Percentiles rank a stretch among this genome's conserved stretches.
These are phyloP conservation scores for Nemoura dubitans DNA, from an alignment of 2,888 invertebrate genomes.

Conservation along the genomic window DNA sequence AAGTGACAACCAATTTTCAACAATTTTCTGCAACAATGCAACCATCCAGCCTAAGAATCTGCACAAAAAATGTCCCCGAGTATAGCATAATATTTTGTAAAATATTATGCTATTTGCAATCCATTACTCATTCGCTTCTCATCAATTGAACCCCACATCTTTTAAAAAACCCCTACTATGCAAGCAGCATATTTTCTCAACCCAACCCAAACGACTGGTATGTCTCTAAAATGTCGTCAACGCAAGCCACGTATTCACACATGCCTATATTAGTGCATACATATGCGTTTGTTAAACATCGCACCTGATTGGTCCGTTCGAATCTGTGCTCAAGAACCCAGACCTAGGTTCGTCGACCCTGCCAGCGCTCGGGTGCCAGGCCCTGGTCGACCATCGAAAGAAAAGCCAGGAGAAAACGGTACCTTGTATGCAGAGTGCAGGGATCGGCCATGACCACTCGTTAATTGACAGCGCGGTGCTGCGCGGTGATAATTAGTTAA, in stretches of 20 bases:
- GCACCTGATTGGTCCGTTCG: not conserved
- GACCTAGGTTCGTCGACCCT: slow-evolving; percentile 7
- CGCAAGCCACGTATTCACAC: not conserved
- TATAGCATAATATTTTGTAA: too few relatives aligned
- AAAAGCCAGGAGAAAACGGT: not conserved
- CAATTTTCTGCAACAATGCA: too few relatives aligned
- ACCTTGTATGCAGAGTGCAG: slow-evolving; percentile 12
- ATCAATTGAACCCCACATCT: too few relatives aligned
- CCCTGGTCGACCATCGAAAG: not conserved
- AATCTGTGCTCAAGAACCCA: slow-evolving; percentile 1
- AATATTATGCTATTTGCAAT: too few relatives aligned
- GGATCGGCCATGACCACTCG: not conserved
- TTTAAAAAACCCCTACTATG: too few relatives aligned
- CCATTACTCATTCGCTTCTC: too few relatives aligned
- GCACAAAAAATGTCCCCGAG: too few relatives aligned
- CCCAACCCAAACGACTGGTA: not conserved
- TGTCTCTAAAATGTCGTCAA: not conserved
- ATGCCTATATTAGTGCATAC: not conserved
- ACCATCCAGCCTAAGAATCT: too few relatives aligned
- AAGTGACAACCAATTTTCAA: too few relatives aligned
- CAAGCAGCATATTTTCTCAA: too few relatives aligned
- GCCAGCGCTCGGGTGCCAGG: not conserved
- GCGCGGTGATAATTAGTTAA: not conserved
- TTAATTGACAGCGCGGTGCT: not conserved
- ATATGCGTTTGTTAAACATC: not conserved